Base-by-base conservation (phyloP, 2,113 vertebrate species). In the Lepisosteus oculatus region DNA sequence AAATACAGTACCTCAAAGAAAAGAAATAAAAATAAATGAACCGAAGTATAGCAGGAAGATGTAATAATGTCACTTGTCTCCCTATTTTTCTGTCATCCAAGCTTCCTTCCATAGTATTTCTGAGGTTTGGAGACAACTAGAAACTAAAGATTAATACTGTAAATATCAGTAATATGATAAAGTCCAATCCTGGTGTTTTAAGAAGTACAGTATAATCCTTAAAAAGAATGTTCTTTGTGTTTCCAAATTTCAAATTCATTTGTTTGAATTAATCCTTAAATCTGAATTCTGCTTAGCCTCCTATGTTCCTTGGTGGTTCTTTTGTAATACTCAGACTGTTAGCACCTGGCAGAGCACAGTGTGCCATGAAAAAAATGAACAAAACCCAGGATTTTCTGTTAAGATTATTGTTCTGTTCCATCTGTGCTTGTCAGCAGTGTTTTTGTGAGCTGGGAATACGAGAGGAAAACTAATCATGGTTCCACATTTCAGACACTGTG, bases 101-200 rank as follows among this genome's bases (percentile, higher is more conserved):
- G 66, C 29, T 56, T 61, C 57, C 43, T 59, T 63, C 41, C 64
- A 72, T 57, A 55, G 29, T 72, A n/a, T 41, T 72, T 43, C 17
- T 4, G 43, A 55, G 62, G 42, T 61, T 66, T 45, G 14, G 42
- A 55, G 55, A 67, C 12, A 41, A 67, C 55, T 29, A 67, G 71
- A 72, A 72, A 61, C 54, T 55, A 67, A n/a, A 67, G 71, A 55
- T 72, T 67, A 72, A 72, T 72, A 17, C 15, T 17, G 15, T 17
- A 43, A 67, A 43, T 67, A 64, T 72, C 71, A 72, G 47, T 55
- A 41, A 15, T 6, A 29, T 51, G 55, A 72, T 72, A 67, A 59
- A 3, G 15, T 66, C 56, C 47, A 45, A 72, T 6, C 55, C 64
- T 14, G 9, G 47, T 41, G 41, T 44, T 67, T 43, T 43, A 47